Conservation (phyloP, 2,797 vertebrate genomes). For the Tachyglossus aculeatus region DNA sequence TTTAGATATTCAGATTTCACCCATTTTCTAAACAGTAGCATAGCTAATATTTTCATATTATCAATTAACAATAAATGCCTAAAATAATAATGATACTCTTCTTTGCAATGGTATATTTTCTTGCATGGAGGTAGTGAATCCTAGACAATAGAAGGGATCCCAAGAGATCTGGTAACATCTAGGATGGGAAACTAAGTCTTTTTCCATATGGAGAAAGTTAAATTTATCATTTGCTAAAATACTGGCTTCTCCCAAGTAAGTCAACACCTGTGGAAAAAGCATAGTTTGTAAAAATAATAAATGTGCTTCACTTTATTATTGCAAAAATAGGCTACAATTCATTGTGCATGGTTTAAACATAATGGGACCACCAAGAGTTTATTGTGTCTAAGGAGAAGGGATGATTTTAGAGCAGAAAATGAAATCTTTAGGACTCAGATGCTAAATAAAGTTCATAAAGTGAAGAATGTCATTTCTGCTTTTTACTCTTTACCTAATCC, state of each 20-base stretch:
- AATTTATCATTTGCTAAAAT: not conserved
- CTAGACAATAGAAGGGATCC: no score
- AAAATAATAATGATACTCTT: not conserved
- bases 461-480: no score
- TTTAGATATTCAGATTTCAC: not conserved
- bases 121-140: no score
- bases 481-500: no score
- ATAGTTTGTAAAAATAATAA: no score
- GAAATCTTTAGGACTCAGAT: not conserved
- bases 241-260: no score
- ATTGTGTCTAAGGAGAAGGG: not conserved
- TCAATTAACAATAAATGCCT: not conserved
- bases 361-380: not conserved
- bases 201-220: not conserved
- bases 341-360: not conserved
- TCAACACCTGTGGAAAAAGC: no score
- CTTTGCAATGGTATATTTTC: not conserved
- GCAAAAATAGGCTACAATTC: not conserved
- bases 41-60: not conserved
- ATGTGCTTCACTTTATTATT: no score
- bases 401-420: not conserved
- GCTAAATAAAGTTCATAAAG: not conserved
- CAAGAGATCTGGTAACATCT: no score
- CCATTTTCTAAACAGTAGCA: not conserved
- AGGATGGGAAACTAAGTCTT: not conserved